phyloP scores from a whole-genome alignment of 2,888 invertebrate species.

The Trileptium ribeirensis region DNA sequence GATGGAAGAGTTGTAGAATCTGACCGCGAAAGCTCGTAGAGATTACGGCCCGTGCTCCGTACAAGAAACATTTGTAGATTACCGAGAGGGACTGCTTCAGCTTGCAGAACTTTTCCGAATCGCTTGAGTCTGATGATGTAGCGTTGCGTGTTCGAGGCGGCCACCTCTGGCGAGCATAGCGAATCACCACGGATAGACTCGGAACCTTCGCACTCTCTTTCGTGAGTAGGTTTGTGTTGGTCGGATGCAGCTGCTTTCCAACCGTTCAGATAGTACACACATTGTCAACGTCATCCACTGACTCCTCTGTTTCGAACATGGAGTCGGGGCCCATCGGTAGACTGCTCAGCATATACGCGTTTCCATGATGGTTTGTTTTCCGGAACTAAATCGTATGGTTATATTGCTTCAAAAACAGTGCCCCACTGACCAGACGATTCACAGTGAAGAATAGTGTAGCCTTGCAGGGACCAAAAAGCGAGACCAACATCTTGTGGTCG shows the following conservation, averaged over 20 bases:
- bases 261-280: not conserved
- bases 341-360: slow-evolving; percentile 33
- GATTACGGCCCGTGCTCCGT: not conserved
- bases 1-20: not conserved
- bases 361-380: slow-evolving; percentile 25
- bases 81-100: slow-evolving; percentile 2
- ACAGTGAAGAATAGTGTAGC: slow-evolving; percentile 22
- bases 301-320: slow-evolving; percentile 24
- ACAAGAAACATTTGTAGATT: slow-evolving; percentile 32
- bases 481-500: slow-evolving; percentile 33
- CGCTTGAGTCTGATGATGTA: not conserved
- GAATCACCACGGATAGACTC: not conserved
- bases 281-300: slow-evolving; percentile 14
- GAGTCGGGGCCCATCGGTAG: slow-evolving; percentile 15
- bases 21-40: not conserved
- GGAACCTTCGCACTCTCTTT: not conserved
- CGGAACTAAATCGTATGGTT: slow-evolving; percentile 1
- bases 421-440: slow-evolving; percentile 27
- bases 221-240: not conserved
- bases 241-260: not conserved
- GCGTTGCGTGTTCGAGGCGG: not conserved
- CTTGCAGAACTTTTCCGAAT: not conserved
- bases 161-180: not conserved
- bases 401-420: slow-evolving; percentile 18
- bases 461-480: slow-evolving; percentile 30